These are phyloP conservation scores for Poecilia gillii DNA, from an alignment of 2,797 vertebrate genomes.

Conservation along the genomic window DNA sequence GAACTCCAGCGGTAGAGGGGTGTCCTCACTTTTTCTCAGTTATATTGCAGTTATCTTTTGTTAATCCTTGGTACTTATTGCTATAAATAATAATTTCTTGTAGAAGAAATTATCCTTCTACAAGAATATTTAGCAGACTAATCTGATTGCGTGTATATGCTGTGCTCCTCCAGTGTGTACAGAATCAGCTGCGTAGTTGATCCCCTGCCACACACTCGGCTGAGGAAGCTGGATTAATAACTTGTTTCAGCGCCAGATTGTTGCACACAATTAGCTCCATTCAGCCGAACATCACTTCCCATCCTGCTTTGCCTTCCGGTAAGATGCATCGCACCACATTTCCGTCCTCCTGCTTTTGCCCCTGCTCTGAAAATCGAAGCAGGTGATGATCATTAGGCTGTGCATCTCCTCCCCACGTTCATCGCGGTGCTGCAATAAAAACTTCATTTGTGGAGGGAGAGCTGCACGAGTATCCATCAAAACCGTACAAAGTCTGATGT, in stretches of 20 bases:
- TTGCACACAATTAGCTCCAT: conserved; percentile 65
- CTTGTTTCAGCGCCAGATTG: conserved; percentile 41
- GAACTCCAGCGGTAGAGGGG: neutral
- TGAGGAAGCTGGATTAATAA: conserved; percentile 38
- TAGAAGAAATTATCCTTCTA: neutral
- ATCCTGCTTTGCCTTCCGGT: conserved; percentile 30
- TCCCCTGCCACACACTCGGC: conserved; percentile 1
- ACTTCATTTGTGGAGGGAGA: conserved; percentile 38
- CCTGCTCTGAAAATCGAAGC: conserved; percentile 20
- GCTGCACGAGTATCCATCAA: conserved; percentile 22
- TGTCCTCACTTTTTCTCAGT: neutral
- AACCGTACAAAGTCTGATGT: conserved; percentile 32
- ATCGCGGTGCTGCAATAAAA: conserved; percentile 46
- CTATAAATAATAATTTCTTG: neutral
- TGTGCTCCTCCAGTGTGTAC: conserved; percentile 9
- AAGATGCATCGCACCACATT: conserved; percentile 32
- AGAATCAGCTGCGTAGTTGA: neutral
- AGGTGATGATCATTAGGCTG: conserved; percentile 41
- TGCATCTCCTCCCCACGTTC: conserved; percentile 36
- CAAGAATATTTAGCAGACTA: neutral
- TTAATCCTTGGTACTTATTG: neutral
- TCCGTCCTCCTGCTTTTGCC: conserved; percentile 28
- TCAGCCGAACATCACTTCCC: conserved; percentile 51
- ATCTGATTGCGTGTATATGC: neutral
- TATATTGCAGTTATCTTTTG: neutral